Conservation (phyloP, 1,140 invertebrate genomes). For the Meloidogyne hapla region DNA sequence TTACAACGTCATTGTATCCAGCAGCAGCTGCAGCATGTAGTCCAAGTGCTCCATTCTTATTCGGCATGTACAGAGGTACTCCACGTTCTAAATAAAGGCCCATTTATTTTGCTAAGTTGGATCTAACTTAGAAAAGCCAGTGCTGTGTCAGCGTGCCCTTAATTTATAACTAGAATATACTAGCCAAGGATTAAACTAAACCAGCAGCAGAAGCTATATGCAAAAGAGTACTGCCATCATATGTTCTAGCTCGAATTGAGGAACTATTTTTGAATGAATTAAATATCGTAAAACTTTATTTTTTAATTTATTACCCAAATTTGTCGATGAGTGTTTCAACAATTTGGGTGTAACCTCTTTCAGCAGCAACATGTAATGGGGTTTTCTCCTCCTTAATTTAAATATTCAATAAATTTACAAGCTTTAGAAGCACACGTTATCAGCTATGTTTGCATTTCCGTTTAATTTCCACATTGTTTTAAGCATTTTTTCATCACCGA, state of each 20-base stretch:
- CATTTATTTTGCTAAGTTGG: background rate
- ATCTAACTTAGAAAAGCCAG: constrained; percentile 81
- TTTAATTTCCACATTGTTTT: constrained; percentile 91
- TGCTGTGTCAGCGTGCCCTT: constrained; percentile 96
- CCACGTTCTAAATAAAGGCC: constrained; percentile 74
- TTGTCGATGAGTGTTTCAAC: constrained; percentile 95
- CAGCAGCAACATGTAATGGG: constrained; percentile 92
- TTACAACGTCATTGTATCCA: constrained; percentile 94
- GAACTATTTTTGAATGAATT: constrained; percentile 44
- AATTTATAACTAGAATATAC: constrained; percentile 15
- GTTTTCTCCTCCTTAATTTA: constrained; percentile 75
- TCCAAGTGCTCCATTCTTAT: constrained; percentile 73
- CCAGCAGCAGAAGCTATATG: constrained; percentile 81
- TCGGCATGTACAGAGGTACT: constrained; percentile 98
- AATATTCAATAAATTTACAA: background rate
- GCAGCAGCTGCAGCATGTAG: constrained; percentile 67
- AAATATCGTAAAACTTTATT: background rate
- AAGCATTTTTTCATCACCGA: constrained; percentile 86
- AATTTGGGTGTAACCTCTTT: constrained; percentile 88
- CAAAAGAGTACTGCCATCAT: constrained; percentile 93
- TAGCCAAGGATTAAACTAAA: background rate
- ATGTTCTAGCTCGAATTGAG: constrained; percentile 59
- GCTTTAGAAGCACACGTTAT: constrained; percentile 1
- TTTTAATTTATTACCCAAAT: constrained; percentile 73
- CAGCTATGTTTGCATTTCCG: constrained; percentile 73